Evolutionary conservation across 2,888 invertebrate species (phyloP), one percentile per base, ranked within the genome.

Genomic region (Mylabris sibirica): DNA sequence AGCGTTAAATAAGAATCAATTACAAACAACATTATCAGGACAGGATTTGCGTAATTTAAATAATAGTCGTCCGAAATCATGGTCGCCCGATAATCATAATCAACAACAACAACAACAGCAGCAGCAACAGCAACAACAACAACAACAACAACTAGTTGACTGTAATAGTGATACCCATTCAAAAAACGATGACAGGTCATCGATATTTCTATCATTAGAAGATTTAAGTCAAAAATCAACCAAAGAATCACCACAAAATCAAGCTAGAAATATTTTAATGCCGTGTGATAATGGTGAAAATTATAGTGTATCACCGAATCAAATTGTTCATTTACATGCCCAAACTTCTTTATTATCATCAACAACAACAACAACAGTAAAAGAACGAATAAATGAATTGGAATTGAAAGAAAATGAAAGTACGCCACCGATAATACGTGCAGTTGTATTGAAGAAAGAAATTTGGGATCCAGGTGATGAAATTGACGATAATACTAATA

Each of bases 261-360:
- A 75, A 80, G 90, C 91, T n/a, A 87, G 92, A 60, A 93, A 94
- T 83, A 91, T 94, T 82, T 87, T 95, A 73, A 92, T 95, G 89
- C 94, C 95, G 1, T 95, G 93, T 82, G 93, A 92, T 78, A 93
- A 93, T 84, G 96, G 95, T 44, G 90, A 92, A 78, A 92, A 92
- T 75, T 96, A 96, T 85, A 95, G 95, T 83, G 95, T 96, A 34
- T 95, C 96, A 60, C 96, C 95, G 78, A 96, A 96, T 85, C 93
- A 95, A 87, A 94, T 95, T 78, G 91, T 95, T 72, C 91, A 95
- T 78, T 87, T 96, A 74, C 41, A 41, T n/a, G 41, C 41, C 14
- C 41, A 41, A 41, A 41, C 41, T n/a, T n/a, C n/a, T n/a, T n/a
- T n/a, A n/a, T n/a, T n/a, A n/a, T 14, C n/a, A 41, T 14, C n/a